These are phyloP conservation scores for Ganaspis sp. DNA, from an alignment of 1,140 invertebrate species.

Conservation along the genomic window DNA sequence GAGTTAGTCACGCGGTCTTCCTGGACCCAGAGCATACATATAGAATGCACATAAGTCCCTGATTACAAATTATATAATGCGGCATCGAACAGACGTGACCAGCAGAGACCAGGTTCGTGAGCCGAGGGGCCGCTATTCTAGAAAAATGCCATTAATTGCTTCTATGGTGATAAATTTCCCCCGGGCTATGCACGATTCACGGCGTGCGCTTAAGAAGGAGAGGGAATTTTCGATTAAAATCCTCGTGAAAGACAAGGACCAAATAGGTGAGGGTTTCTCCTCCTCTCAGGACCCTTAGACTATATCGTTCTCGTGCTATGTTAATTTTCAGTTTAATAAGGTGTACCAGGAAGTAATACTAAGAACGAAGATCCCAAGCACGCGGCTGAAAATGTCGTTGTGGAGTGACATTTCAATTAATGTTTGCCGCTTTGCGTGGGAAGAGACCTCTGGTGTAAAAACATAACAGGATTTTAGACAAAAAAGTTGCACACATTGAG, in stretches of 20 bases:
- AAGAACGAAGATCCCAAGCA: conserved; percentile 47
- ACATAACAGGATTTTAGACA: too few relatives aligned
- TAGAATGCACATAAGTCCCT: conserved; percentile 17
- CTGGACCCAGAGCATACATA: not conserved
- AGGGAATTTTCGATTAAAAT: conserved; percentile 31
- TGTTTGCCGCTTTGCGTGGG: conserved; percentile 68
- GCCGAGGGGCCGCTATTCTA: conserved; percentile 59
- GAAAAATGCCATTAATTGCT: conserved; percentile 75
- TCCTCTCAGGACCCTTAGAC: conserved; percentile 52
- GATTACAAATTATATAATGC: conserved; percentile 56
- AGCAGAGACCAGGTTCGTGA: conserved; percentile 68
- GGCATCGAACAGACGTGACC: conserved; percentile 62
- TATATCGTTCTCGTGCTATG: conserved; percentile 68
- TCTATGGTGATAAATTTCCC: conserved; percentile 75
- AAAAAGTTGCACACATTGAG: too few relatives aligned
- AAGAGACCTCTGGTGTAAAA: conserved; percentile 50
- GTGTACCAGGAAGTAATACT: conserved; percentile 69
- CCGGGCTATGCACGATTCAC: conserved; percentile 69
- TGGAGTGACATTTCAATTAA: conserved; percentile 74
- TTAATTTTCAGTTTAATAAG: conserved; percentile 75
- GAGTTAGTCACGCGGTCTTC: not conserved
- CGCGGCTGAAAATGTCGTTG: conserved; percentile 69
- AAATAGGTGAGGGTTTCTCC: not conserved
- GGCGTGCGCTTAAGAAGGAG: conserved; percentile 39
- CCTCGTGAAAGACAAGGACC: conserved; percentile 27